These are phyloP conservation scores for Drosophila nr. fundita DNA, from an alignment of 2,888 invertebrate genomes.

Conservation along the genomic window DNA sequence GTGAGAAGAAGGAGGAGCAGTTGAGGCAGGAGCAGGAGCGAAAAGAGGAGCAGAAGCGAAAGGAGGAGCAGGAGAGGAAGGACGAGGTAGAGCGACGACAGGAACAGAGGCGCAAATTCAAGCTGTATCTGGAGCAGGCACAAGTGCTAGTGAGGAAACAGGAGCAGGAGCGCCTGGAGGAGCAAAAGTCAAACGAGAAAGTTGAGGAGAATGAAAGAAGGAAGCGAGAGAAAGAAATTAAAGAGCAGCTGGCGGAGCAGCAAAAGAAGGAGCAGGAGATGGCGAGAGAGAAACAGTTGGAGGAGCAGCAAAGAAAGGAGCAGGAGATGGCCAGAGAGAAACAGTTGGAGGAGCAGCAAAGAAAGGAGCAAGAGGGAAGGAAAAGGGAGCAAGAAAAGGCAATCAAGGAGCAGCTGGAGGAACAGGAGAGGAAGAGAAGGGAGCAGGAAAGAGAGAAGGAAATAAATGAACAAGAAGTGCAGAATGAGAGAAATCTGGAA, in stretches of 20 bases:
- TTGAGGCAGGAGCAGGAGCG: background rate
- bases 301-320: no score
- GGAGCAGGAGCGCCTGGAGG: background rate
- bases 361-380: background rate
- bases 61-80: slow-evolving; percentile 2
- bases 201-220: background rate
- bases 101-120: slow-evolving; percentile 1
- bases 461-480: background rate
- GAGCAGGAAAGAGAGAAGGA: slow-evolving; percentile 1
- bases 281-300: background rate
- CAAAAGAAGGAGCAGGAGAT: background rate
- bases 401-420: background rate
- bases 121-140: slow-evolving; percentile 3
- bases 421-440: background rate
- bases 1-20: background rate
- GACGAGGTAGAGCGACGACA: background rate
- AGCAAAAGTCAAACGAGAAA: slow-evolving; percentile 4
- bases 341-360: background rate
- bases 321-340: background rate
- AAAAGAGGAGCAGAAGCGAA: background rate
- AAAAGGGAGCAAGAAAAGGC: background rate
- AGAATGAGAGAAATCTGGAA: background rate
- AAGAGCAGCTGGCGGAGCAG: background rate
- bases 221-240: background rate
- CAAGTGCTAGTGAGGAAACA: background rate